Percentiles rank a stretch among this genome's conserved stretches.
These are phyloP conservation scores for Plotosus lineatus DNA, from an alignment of 2,113 vertebrate species.

Conservation along the genomic window DNA sequence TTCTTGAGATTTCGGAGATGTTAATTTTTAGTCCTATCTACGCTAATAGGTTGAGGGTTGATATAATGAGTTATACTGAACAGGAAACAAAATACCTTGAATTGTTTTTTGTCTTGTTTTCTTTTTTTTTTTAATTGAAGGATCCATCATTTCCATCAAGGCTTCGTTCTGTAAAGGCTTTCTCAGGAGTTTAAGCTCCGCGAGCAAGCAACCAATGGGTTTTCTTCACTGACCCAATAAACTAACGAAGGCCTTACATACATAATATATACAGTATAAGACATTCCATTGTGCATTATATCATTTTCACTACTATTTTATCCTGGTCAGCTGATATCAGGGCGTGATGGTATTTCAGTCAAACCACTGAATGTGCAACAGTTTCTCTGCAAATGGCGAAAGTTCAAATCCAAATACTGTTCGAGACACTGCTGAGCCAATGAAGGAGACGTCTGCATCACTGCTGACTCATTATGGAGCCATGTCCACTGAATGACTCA, in stretches of 20 bases:
- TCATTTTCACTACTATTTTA: neutral
- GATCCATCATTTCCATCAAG: neutral
- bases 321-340: too few species aligned
- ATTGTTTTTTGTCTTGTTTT: too few species aligned
- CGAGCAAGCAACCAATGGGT: neutral
- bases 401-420: conserved; percentile 2
- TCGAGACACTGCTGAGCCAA: neutral
- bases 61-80: neutral
- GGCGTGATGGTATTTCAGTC: neutral
- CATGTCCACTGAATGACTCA: neutral
- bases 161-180: neutral
- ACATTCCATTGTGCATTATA: too few species aligned
- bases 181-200: neutral
- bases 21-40: neutral
- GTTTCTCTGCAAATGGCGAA: neutral
- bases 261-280: neutral
- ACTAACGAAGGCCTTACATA: neutral
- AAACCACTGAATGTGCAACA: neutral
- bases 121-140: neutral
- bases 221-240: neutral
- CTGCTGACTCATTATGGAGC: neutral
- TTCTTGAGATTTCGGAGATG: conserved; percentile 1
- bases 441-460: conserved; percentile 4
- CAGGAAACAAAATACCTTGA: neutral
- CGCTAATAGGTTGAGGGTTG: neutral